phyloP scores from a whole-genome alignment of 2,888 invertebrate genomes.

The Celastrina argiolus region DNA sequence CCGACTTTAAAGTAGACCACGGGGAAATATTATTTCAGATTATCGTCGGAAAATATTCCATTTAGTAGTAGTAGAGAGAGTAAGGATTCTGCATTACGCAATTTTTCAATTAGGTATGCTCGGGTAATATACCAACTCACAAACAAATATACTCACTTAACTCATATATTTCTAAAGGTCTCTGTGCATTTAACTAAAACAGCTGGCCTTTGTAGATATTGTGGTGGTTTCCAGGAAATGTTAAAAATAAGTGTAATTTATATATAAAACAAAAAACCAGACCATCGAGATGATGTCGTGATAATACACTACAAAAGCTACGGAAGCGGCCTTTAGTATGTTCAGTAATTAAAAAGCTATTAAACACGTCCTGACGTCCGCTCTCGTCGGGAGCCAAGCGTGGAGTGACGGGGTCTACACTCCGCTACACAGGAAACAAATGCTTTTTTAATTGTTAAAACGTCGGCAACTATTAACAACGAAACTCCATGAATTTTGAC shows the following conservation, averaged over 20 bases:
- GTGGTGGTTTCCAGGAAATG: background rate
- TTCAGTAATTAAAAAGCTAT: conserved; percentile 26
- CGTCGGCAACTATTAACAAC: background rate
- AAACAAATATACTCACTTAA: background rate
- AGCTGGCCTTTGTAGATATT: background rate
- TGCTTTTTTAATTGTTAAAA: background rate
- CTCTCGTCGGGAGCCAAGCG: conserved; percentile 27
- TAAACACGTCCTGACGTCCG: conserved; percentile 33
- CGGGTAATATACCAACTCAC: too few species aligned
- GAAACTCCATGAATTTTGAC: background rate
- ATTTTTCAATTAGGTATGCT: background rate
- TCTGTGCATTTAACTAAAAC: background rate
- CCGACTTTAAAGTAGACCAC: too few species aligned
- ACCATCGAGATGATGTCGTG: background rate
- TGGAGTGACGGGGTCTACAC: conserved; percentile 26
- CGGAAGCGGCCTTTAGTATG: conserved; percentile 6
- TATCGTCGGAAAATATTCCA: too few species aligned
- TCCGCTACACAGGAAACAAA: background rate
- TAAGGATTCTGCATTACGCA: too few species aligned
- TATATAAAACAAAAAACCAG: background rate
- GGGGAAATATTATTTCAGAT: too few species aligned
- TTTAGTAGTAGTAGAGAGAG: too few species aligned
- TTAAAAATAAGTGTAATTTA: background rate
- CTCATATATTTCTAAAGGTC: background rate
- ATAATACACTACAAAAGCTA: conserved; percentile 4